Base-by-base conservation (phyloP, 2,113 vertebrate genomes). In the Mohoua ochrocephala region DNA sequence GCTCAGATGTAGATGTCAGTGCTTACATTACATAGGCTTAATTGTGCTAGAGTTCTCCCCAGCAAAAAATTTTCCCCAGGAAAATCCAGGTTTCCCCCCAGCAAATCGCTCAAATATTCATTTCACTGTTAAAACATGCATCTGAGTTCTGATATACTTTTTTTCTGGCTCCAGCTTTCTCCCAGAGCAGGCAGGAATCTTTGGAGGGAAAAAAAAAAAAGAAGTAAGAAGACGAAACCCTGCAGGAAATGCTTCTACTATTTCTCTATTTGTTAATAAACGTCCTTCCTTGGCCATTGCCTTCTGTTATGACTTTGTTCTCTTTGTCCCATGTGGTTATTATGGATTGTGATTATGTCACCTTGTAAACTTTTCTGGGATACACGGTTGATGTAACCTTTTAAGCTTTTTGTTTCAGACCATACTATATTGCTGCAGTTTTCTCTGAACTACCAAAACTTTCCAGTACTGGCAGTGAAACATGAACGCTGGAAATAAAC, bases 171-270 rank as follows among this genome's bases (percentile, higher is more conserved):
- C 71, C 31, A 56, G 5, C 4, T 87, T 78, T 81, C 24, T 89
- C 15, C 4, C 14, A 87, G 28, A 87, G 11, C 11, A 63, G 11
- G 6, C 3, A 13, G 18, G 47, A 89, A 70, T 3, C 45, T 81
- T 44, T 44, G 4, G 3, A 2, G 7, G 17, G 35, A 9, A 5
- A 10, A 35, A 24, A 20, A 7, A 2, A 24, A n/a, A 3, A 4
- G 1, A n/a, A 37, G 6, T 54, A 49, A 71, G 33, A 65, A 50
- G 20, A 56, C 2, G 5, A 6, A 87, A 54, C 63, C n/a, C 47
- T 85, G 7, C 23, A 71, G 52, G 35, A 96, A 85, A 64, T 35
- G 5, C 27, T 76, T 91, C 50, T 28, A n/a, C 5, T 68, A 60
- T 71, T 82, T 79, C 12, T 85, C 9, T 54, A 3, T 68, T 88